Base-by-base conservation (phyloP, 2,113 vertebrate genomes). In the Callithrix jacchus region DNA sequence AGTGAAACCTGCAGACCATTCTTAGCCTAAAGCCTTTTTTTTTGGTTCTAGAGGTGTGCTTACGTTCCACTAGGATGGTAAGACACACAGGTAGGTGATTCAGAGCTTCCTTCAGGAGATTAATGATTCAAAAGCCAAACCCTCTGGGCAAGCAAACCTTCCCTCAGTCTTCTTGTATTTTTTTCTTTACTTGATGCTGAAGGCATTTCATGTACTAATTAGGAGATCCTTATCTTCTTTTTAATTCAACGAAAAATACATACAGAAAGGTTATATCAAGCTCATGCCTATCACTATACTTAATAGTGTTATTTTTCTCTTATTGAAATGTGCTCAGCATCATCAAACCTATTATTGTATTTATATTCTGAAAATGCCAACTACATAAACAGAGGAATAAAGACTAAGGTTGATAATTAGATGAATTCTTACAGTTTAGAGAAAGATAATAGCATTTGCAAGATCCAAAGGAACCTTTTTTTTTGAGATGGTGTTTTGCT, bases 101-200 rank as follows among this genome's bases (percentile, higher is more conserved):
- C 94, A 97, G 73, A 83, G 68, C 52, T 87, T 95, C n/a, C 76
- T 83, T 92, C 40, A 82, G 4, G 45, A 52, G 52, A 83, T 74
- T 89, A 77, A 45, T 73, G 83, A 10, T 68, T 94, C 64, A 94
- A 93, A 97, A 93, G 35, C 42, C 73, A 94, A 94, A 87, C 47
- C 37, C 73, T 86, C 37, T 56, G 85, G 87, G 74, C 64, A 85
- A 45, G 68, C 16, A 87, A 89, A 89, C 7, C 84, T 96, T 70
- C 70, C 87, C 27, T 88, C 49, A 64, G n/a, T 83, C 66, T 66
- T 89, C 70, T 80, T 85, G 42, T 56, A 61, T 37, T 76, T 86
- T 88, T 79, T 93, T 30, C 49, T 82, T 96, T 79, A 64, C 8
- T 42, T 40, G 87, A 61, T 70, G 21, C 20, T 70, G 25, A 96